Percentiles rank a stretch among this genome's conserved stretches.
Conservation (phyloP, 2,113 vertebrate species). For the Conger conger region DNA sequence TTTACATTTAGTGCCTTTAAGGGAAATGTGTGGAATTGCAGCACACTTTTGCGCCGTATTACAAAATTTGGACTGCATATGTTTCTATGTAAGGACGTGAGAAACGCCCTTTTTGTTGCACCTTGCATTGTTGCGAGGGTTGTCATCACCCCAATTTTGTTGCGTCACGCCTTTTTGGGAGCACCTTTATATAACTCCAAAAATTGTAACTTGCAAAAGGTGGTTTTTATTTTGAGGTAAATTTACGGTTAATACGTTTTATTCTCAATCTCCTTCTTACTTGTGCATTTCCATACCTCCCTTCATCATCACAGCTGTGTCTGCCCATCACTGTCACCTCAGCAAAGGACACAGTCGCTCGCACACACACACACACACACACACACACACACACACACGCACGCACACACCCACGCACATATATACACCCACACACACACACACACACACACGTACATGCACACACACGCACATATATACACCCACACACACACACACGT, state of each 20-base stretch:
- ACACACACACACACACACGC: too few species aligned
- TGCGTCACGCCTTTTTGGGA: not conserved
- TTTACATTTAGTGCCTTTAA: too few species aligned
- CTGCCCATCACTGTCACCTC: slow-evolving; percentile 13
- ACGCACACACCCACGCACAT: not conserved
- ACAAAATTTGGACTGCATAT: too few species aligned
- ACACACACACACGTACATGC: not conserved
- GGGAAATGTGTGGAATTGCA: too few species aligned
- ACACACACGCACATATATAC: not conserved
- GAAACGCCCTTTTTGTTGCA: too few species aligned
- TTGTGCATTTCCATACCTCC: not conserved
- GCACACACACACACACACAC: too few species aligned
- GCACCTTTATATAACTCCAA: not conserved
- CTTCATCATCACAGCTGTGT: not conserved
- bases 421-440: not conserved
- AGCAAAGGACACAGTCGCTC: not conserved
- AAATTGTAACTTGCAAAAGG: not conserved
- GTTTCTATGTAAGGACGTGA: too few species aligned
- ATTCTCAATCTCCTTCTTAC: not conserved
- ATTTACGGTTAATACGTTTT: not conserved
- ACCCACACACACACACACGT: not conserved
- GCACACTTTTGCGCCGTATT: too few species aligned
- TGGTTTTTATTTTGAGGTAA: not conserved
- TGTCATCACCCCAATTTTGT: too few species aligned
- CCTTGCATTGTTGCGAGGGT: too few species aligned